Percentiles rank a stretch among this genome's conserved stretches.
These are phyloP conservation scores for Tor tambroides DNA, from an alignment of 2,113 vertebrate genomes.

Conservation along the genomic window DNA sequence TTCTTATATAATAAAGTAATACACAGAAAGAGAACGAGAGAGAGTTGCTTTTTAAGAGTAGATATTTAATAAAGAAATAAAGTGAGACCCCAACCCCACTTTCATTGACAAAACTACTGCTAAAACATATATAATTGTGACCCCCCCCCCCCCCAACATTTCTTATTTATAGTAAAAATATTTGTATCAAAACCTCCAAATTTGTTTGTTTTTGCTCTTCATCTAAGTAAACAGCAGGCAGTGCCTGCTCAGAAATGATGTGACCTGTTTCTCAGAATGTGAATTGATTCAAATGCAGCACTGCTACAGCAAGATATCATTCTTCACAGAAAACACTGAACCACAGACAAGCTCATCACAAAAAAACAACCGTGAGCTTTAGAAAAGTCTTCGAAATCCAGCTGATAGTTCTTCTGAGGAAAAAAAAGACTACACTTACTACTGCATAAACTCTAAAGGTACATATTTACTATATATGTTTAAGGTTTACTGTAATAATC, in stretches of 20 bases:
- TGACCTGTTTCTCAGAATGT: slow-evolving; percentile 49
- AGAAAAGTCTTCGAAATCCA: neutral
- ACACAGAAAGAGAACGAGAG: too few relatives aligned
- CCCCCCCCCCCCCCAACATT: too few relatives aligned
- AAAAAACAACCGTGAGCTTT: too few relatives aligned
- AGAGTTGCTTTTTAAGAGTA: too few relatives aligned
- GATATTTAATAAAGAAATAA: neutral
- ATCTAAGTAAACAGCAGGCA: slow-evolving; percentile 33
- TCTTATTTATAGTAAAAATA: too few relatives aligned
- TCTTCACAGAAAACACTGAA: slow-evolving; percentile 4
- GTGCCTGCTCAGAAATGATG: slow-evolving; percentile 36
- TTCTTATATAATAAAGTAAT: neutral
- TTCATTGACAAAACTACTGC: neutral
- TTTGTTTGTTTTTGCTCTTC: neutral
- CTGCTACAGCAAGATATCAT: slow-evolving; percentile 6
- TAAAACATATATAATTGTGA: neutral
- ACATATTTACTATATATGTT: neutral
- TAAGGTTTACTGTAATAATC: neutral
- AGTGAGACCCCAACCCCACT: neutral
- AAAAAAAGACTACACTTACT: neutral
- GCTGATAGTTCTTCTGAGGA: neutral
- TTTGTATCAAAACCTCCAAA: neutral
- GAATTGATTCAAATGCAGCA: slow-evolving; percentile 13
- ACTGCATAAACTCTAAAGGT: slow-evolving; percentile 3
- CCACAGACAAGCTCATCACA: slow-evolving; percentile 4